Percentiles rank a stretch among this genome's conserved stretches.
Evolutionary conservation across 35 echinoderm and acorn worm species (phyloP).

Genomic region (Ptychodera flava): DNA sequence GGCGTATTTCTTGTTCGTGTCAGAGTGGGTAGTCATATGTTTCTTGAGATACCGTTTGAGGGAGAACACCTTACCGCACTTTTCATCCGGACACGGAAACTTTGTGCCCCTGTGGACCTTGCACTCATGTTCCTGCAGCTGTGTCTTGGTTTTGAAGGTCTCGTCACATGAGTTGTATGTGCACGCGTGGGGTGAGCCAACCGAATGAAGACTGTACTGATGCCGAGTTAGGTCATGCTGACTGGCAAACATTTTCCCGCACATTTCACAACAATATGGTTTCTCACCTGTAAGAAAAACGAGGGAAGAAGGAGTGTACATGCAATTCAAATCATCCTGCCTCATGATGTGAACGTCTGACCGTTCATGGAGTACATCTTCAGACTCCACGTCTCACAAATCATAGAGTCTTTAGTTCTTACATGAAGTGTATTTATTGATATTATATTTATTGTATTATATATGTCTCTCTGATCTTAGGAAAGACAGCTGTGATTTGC

Average conservation of each 20-base stretch:
- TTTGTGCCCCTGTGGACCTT: not conserved
- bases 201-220: not conserved
- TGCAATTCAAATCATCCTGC: too few species aligned
- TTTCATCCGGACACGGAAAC: not conserved
- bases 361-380: too few species aligned
- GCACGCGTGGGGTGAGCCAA: not conserved
- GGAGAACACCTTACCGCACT: not conserved
- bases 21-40: not conserved
- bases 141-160: not conserved
- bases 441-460: too few species aligned
- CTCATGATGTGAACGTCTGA: too few species aligned
- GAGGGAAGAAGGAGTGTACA: too few species aligned
- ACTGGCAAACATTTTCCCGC: not conserved
- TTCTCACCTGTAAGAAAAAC: not conserved
- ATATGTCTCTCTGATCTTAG: too few species aligned
- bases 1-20: not conserved
- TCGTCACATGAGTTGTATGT: not conserved
- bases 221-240: not conserved
- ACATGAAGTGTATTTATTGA: too few species aligned
- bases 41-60: not conserved
- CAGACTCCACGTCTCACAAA: too few species aligned
- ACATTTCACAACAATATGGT: not conserved
- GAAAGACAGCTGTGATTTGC: too few species aligned
- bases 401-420: too few species aligned
- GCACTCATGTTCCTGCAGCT: not conserved